Evolutionary conservation across 1,140 invertebrate species (phyloP).

Genomic region (Schlechtendalia chinensis): DNA sequence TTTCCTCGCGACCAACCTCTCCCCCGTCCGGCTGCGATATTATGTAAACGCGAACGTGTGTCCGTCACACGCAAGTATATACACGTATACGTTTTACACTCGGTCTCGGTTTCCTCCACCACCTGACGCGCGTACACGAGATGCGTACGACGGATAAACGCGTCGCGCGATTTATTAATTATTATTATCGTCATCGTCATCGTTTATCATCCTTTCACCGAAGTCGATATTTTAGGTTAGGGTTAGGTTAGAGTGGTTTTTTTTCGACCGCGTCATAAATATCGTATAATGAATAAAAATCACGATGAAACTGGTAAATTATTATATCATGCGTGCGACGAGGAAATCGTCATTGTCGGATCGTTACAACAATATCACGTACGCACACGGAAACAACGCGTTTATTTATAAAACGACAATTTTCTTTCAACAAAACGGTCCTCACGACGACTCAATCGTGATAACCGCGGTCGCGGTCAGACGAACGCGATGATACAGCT

Average conservation of each 20-base stretch:
- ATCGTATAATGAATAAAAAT: neutral
- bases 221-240: no score
- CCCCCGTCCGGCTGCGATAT: neutral
- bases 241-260: conserved; percentile 7
- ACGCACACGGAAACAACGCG: neutral
- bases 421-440: no score
- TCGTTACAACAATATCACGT: neutral
- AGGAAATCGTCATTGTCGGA: neutral
- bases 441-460: no score
- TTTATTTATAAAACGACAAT: no score
- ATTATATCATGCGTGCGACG: neutral
- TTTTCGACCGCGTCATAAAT: neutral
- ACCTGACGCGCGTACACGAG: no score
- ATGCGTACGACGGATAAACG: no score
- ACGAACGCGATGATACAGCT: neutral
- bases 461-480: neutral
- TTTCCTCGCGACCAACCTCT: no score
- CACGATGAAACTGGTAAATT: conserved; percentile 24
- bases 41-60: no score
- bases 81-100: neutral
- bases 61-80: no score
- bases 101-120: no score
- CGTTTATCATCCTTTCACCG: conserved; percentile 7
- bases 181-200: conserved; percentile 20
- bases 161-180: conserved; percentile 27